Evolutionary conservation across 2,113 vertebrate genomes (phyloP).

Genomic region (Rhynchopsitta pachyrhyncha): DNA sequence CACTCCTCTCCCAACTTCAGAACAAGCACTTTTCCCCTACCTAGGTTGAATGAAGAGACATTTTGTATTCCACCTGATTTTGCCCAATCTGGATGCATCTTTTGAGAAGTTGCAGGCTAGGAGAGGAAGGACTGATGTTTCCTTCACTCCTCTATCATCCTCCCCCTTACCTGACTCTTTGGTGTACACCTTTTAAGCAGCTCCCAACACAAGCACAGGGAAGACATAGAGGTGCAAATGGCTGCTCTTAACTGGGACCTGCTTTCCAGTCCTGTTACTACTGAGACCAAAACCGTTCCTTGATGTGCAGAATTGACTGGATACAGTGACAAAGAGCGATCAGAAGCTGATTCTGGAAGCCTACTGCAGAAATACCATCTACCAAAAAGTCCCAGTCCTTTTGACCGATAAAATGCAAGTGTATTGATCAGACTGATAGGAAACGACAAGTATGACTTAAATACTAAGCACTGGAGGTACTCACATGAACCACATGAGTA

Average conservation of each 20-base stretch:
- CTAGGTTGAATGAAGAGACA: background rate
- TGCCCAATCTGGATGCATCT: background rate
- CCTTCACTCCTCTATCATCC: background rate
- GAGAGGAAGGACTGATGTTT: background rate
- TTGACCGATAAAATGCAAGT: background rate
- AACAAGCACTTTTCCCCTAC: background rate
- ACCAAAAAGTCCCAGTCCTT: background rate
- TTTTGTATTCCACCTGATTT: background rate
- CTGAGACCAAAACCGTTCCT: background rate
- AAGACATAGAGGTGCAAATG: background rate
- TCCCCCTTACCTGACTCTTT: background rate
- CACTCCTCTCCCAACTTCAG: background rate
- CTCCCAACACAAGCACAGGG: background rate
- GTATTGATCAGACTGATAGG: background rate
- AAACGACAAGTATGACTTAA: accelerated
- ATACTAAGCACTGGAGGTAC: background rate
- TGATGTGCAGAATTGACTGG: background rate
- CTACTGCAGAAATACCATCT: background rate
- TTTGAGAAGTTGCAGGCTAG: background rate
- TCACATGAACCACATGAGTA: background rate
- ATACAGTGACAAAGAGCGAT: background rate
- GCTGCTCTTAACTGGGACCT: background rate
- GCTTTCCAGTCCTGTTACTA: background rate
- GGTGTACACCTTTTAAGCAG: background rate
- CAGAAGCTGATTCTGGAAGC: background rate